Evolutionary conservation across 2,888 invertebrate species (phyloP), one percentile per base, ranked within the genome.

Genomic region (Thereva unica): DNA sequence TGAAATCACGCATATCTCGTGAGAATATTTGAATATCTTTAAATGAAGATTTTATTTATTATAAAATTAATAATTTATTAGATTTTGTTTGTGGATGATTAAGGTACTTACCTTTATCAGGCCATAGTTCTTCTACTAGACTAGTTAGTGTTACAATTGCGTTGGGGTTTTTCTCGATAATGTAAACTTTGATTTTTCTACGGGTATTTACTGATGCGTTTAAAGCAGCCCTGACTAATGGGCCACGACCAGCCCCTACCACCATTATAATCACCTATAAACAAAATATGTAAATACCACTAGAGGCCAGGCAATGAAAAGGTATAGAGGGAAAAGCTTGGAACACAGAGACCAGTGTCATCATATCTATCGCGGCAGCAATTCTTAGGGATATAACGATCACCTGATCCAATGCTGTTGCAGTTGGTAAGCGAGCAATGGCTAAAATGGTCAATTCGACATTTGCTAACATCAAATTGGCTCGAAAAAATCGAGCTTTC

Each of bases 81-180:
- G 1, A 23, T 23, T 23, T 23, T 23, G 12, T 44, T 4, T 40
- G 5, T 9, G 7, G 10, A 54, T 63, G 5, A 34, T 47, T 4
- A 7, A 12, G 8, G 2, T 40, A 12, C 55, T 9, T 69, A 80
- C 80, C 79, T 71, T 86, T 84, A 64, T 88, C 86, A 10, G 85
- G 84, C 93, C 94, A 95, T 68, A 91, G 84, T 74, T 91, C 91
- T 53, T 87, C 84, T 57, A 89, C 88, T 74, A 91, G 85, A 8
- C 90, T 89, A 49, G 87, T 85, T 34, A 94, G 81, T 71, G 95
- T 93, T 55, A 93, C 88, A 45, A 97, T 88, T 41, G 99, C 98
- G 82, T 93, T 95, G 0, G 95, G 93, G 84, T 99, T 99, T 80
- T 99, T 99, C 80, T 99, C 99, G 4, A 99, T 92, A 5, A 97